Conservation (phyloP, 1,140 invertebrate species). For the Rhopalosiphum maidis region DNA sequence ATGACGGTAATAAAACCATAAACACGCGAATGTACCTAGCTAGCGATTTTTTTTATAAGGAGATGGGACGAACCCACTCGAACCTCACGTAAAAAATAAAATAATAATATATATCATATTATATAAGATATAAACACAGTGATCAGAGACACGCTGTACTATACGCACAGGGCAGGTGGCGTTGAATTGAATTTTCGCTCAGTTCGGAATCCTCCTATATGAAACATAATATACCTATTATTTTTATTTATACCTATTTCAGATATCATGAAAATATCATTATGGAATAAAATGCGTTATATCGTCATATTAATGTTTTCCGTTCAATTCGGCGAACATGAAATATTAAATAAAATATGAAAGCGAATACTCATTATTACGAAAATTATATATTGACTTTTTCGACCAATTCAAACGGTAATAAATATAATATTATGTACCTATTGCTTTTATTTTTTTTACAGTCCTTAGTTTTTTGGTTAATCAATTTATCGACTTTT, state of each 20-base stretch:
- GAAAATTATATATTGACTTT: background rate
- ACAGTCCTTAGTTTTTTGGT: no score
- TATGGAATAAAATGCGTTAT: background rate
- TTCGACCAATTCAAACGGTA: background rate
- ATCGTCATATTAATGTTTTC: background rate
- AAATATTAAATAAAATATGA: background rate
- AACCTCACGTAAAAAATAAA: background rate
- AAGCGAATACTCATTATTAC: background rate
- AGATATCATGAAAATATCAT: no score
- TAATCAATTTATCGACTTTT: no score
- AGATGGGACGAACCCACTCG: no score
- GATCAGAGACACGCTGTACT: background rate
- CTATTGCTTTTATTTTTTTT: background rate
- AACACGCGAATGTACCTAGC: background rate
- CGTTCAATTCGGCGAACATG: background rate
- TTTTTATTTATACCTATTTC: background rate
- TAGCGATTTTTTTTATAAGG: background rate
- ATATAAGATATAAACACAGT: background rate
- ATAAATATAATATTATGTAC: no score
- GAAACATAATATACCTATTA: background rate
- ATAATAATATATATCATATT: background rate
- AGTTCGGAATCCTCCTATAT: background rate
- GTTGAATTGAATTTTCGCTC: background rate
- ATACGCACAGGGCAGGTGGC: background rate
- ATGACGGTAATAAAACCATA: slow-evolving; percentile 6